Evolutionary conservation across 2,113 vertebrate genomes (phyloP), one percentile per base, ranked within the genome.

Genomic region (Nanorana parkeri): DNA sequence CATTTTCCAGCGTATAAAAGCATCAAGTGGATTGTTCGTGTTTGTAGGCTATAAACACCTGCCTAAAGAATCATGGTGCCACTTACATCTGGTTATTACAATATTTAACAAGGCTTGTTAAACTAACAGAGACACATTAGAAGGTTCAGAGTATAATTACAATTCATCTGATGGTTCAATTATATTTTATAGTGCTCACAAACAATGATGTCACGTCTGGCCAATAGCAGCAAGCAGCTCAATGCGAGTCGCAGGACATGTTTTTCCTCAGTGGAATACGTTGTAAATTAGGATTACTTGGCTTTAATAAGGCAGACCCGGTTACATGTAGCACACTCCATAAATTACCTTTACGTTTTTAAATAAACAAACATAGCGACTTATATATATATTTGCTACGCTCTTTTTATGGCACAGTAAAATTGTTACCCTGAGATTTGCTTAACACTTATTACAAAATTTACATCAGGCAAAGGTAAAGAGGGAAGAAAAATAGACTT

Each of bases 391-490:
- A 94, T 93, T 94, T 93, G 93, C 93, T 92, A 92, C 90, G 92
- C 90, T 93, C 90, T 92, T 93, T 94, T 94, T 93, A 93, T 93
- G 92, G 91, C 92, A 92, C 91, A 93, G 92, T 93, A 94, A 94
- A 94, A 93, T 92, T 89, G 92, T 94, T 93, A 94, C 93, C 92
- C 93, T 91, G 92, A 94, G 91, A 93, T 93, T 94, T 94, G 94
- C 93, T 94, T 94, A 94, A 93, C 92, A 94, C 94, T 91, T 91
- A 93, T 90, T 93, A 92, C 93, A 93, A 94, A 94, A 91, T 90
- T 91, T 92, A 91, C 88, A 93, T 92, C 91, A 90, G 92, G 93
- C 92, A 93, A 91, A 89, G 91, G 92, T 90, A 90, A 93, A 91
- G 91, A 80, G 92, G 91, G 90, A 93, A 94, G 91, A 91, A 94